Evolutionary conservation across 2,113 vertebrate genomes (phyloP), one percentile per base, ranked within the genome.

Genomic region (Spilogale gracilis): DNA sequence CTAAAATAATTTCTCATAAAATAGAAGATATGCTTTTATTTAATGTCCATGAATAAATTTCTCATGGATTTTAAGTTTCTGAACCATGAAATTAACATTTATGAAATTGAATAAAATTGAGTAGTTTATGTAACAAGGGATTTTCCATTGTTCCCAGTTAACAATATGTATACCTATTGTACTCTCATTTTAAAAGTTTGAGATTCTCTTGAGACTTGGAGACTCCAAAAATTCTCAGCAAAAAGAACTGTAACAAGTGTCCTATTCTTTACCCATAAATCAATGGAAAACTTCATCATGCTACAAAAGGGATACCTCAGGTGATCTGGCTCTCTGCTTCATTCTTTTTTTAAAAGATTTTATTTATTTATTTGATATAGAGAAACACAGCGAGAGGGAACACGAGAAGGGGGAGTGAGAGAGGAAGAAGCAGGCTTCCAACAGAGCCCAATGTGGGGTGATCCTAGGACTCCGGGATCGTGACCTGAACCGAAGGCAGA

Each of bases 41-140:
- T 52, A 87, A 76, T 69, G 45, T 38, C 21, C 16, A 84, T 87
- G 17, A 78, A 17, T 67, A 82, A 48, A 43, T 85, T 96, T 82
- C 38, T 92, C 27, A 69, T 25, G 30, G 65, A 94, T 97, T 94
- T 94, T 97, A 67, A 94, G 85, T 97, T 84, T 95, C 58, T 93
- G 52, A 93, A 58, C 16, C 32, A 94, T 88, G n/a, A 96, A 21
- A 94, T 82, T 82, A 67, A 94, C 85, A 16, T 96, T 76, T 71
- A 73, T 84, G 12, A 20, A 88, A 80, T 2, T 92, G 63, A 97
- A 89, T 92, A 82, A 86, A 88, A 87, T 61, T 76, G 61, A 94
- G 25, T 81, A 96, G 93, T 95, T 97, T 96, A 78, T 85, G 85
- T 95, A 73, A 92, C 86, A 91, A 93, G 96, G 18, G 5, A 23